Evolutionary conservation across 1,140 invertebrate species (phyloP).

Genomic region (Brachionus manjavacas): DNA sequence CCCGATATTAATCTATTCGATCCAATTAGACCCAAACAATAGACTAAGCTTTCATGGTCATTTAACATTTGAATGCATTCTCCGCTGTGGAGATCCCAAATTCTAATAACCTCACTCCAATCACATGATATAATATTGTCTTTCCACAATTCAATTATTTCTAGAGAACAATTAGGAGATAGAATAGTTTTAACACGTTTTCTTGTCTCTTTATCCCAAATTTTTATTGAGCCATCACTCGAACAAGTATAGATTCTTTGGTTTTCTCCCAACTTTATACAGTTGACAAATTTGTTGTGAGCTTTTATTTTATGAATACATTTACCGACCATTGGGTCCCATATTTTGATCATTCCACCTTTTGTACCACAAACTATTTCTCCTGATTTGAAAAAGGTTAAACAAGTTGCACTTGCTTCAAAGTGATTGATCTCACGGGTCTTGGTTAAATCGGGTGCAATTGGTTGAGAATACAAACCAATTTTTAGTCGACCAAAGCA

Average conservation of each 20-base stretch:
- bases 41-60: neutral
- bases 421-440: neutral
- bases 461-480: neutral
- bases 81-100: neutral
- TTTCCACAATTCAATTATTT: neutral
- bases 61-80: neutral
- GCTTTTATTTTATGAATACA: neutral
- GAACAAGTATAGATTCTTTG: neutral
- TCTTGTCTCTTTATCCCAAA: neutral
- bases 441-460: neutral
- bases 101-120: neutral
- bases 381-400: neutral
- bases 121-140: neutral
- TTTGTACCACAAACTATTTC: neutral
- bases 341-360: conserved; percentile 2
- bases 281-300: neutral
- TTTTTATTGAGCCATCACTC: neutral
- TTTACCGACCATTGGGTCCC: neutral
- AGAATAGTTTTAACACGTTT: neutral
- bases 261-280: neutral
- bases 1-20: neutral
- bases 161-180: neutral
- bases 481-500: neutral
- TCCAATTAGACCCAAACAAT: neutral
- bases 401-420: neutral